Conservation (phyloP, 1,140 invertebrate species). For the Drosophila paulistorum region DNA sequence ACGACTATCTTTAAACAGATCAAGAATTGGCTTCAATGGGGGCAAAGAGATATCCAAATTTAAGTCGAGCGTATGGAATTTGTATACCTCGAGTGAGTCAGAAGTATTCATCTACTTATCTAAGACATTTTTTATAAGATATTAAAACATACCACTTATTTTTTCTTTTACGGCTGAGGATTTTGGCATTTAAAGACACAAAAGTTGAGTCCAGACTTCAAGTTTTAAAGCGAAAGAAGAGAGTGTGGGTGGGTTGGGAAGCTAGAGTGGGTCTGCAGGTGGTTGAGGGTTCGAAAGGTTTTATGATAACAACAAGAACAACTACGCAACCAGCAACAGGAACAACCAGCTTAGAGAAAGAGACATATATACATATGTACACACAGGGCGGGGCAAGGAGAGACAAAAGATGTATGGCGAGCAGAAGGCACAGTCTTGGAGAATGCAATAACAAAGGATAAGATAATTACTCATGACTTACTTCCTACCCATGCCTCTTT, state of each 20-base stretch:
- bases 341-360: no score
- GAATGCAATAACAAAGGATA: slow-evolving; percentile 78
- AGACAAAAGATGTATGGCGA: neutral
- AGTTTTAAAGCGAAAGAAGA: neutral
- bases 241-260: neutral
- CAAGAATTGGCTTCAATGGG: no score
- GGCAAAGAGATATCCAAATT: no score
- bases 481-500: slow-evolving; percentile 8
- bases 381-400: slow-evolving; percentile 4
- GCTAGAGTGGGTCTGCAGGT: slow-evolving; percentile 31
- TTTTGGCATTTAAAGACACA: slow-evolving; percentile 47
- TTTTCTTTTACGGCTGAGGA: no score
- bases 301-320: slow-evolving; percentile 67
- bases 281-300: slow-evolving; percentile 40
- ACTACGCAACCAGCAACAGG: neutral
- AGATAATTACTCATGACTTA: slow-evolving; percentile 77
- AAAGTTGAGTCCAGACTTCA: neutral
- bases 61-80: no score
- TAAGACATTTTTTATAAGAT: no score
- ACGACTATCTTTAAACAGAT: no score
- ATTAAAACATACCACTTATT: no score
- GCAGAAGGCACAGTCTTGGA: slow-evolving; percentile 27
- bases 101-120: no score
- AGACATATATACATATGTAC: neutral
- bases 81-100: no score